These are phyloP conservation scores for Mesopsocus fuscifrons DNA, from an alignment of 2,888 invertebrate genomes.

Conservation along the genomic window DNA sequence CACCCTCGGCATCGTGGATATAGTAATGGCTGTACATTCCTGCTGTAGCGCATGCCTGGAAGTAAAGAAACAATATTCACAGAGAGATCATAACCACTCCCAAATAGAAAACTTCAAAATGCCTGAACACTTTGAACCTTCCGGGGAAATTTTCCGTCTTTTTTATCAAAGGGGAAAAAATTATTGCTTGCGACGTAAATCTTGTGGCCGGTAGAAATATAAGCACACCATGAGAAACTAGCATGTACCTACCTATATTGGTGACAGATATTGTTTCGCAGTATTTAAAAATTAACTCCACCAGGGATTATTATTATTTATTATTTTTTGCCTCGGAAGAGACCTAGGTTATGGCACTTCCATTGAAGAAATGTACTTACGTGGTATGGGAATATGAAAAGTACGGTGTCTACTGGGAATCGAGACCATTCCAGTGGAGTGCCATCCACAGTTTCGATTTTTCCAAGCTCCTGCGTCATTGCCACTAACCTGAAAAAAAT, in stretches of 20 bases:
- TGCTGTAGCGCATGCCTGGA: conserved; percentile 3
- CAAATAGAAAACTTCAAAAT: background rate
- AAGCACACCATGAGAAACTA: too few species aligned
- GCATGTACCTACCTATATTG: too few species aligned
- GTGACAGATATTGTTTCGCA: too few species aligned
- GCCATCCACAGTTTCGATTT: conserved; percentile 18
- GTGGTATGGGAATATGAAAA: conserved; percentile 22
- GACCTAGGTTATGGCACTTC: too few species aligned
- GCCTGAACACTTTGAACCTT: background rate
- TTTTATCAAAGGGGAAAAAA: too few species aligned
- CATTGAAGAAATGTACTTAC: conserved; percentile 15
- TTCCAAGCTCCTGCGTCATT: conserved; percentile 22
- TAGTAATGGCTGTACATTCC: conserved; percentile 1
- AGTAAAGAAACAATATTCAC: too few species aligned
- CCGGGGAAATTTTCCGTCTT: background rate
- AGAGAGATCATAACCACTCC: too few species aligned
- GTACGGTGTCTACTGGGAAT: conserved; percentile 20
- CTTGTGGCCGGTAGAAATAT: too few species aligned
- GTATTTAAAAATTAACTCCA: too few species aligned
- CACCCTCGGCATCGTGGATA: conserved; percentile 1
- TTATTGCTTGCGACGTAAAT: too few species aligned
- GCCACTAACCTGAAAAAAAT: conserved; percentile 16
- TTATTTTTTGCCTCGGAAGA: too few species aligned
- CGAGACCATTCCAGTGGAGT: conserved; percentile 17
- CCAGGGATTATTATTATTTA: too few species aligned